Conservation (phyloP, 2,113 vertebrate species). For the Sylvia atricapilla region DNA sequence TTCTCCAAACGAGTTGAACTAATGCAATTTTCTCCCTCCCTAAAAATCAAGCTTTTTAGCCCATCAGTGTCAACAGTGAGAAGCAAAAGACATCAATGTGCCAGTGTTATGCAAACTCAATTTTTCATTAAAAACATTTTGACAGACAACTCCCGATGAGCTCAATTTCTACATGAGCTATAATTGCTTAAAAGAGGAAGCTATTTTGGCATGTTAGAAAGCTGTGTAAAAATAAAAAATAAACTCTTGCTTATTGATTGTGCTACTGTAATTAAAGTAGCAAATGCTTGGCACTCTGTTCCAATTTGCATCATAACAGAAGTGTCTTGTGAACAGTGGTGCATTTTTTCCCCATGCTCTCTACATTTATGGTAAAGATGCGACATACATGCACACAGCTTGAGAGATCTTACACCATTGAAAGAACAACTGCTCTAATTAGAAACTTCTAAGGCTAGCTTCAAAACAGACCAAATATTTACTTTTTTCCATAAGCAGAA, state of each 20-base stretch:
- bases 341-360: neutral
- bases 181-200: neutral
- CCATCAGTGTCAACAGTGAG: neutral
- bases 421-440: neutral
- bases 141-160: neutral
- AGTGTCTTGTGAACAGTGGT: neutral
- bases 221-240: neutral
- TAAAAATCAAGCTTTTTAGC: constrained; percentile 18
- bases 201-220: neutral
- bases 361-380: neutral
- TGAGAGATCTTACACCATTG: neutral
- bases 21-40: constrained; percentile 6
- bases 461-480: neutral
- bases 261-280: neutral
- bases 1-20: constrained; percentile 17
- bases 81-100: neutral
- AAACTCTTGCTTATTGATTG: neutral
- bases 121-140: constrained; percentile 42
- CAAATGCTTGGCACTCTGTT: neutral
- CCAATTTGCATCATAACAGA: neutral
- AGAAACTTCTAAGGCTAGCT: neutral
- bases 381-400: neutral
- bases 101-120: neutral
- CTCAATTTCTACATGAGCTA: neutral
- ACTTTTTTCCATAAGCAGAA: neutral